Evolutionary conservation across 1,140 invertebrate genomes (phyloP), one percentile per base, ranked within the genome.

Genomic region (Platyura marginata): DNA sequence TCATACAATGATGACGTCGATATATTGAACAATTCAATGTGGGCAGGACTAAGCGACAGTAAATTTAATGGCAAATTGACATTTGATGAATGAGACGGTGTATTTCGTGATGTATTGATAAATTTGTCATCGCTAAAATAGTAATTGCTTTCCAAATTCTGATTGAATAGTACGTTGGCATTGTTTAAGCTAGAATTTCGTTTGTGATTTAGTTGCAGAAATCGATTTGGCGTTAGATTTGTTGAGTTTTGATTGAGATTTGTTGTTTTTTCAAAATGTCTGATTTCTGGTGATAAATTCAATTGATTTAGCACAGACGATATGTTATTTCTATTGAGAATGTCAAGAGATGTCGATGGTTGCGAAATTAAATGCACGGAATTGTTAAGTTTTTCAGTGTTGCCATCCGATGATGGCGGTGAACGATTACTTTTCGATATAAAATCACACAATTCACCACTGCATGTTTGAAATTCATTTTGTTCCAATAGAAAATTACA

Each of bases 341-440:
- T 38, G 36, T n/a, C 36, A n/a, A 38, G 11, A 11, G 36, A 9
- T 6, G 36, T 21, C 3, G 36, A 38, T 10, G 6, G 34, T 11
- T 5, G 10, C 10, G 4, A 18, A 20, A 18, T 21, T 10, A 20
- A 20, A 18, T n/a, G 16, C 16, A 38, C 18, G n/a, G 36, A 20
- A 21, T 38, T 38, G 18, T 38, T 38, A n/a, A 38, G 18, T 38
- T 11, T n/a, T 38, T 38, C 36, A n/a, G n/a, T n/a, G n/a, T n/a
- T n/a, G 4, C 13, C 11, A 4, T 11, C 13, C 10, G 10, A 9
- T 21, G 36, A 38, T 18, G 11, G 16, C 3, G 36, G 18, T 21
- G 3, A 11, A 10, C 20, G 11, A 18, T 18, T 11, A 4, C 4
- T 36, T n/a, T 18, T 38, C 11, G n/a, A 10, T 38, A 11, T 38